A percentile compares a stretch with the other conserved stretches of the same genome.
phyloP scores from a whole-genome alignment of 2,888 invertebrate species.

The Caenorhabditis parvicauda region DNA sequence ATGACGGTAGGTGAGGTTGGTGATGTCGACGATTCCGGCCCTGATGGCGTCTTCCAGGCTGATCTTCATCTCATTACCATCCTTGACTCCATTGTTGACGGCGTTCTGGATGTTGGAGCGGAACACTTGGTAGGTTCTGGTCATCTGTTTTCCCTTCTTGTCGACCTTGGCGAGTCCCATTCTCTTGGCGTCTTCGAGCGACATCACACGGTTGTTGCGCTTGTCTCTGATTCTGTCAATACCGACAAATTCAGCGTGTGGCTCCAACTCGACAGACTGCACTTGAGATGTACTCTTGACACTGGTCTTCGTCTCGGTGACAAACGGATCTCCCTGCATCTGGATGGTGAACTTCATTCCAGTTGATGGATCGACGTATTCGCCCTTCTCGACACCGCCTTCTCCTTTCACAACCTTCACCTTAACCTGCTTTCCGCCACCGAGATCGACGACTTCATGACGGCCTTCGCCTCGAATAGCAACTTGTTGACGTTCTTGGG shows the following conservation, averaged over 20 bases:
- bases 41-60: slow-evolving; percentile 82
- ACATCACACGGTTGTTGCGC: slow-evolving; percentile 57
- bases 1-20: slow-evolving; percentile 48
- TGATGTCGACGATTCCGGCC: slow-evolving; percentile 75
- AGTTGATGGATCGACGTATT: slow-evolving; percentile 60
- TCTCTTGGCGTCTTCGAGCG: slow-evolving; percentile 62
- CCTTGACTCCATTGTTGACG: slow-evolving; percentile 74
- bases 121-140: slow-evolving; percentile 61
- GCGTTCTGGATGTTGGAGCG: slow-evolving; percentile 67
- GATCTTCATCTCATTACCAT: slow-evolving; percentile 75
- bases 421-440: slow-evolving; percentile 61
- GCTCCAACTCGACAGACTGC: slow-evolving; percentile 61
- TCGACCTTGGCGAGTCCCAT: slow-evolving; percentile 62
- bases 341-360: slow-evolving; percentile 63
- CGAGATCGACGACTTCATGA: slow-evolving; percentile 60
- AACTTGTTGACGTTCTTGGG: slow-evolving; percentile 11
- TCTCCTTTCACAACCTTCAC: slow-evolving; percentile 61
- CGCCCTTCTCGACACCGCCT: slow-evolving; percentile 61
- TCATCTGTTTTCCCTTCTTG: slow-evolving; percentile 62
- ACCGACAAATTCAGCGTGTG: slow-evolving; percentile 63
- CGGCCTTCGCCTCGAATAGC: slow-evolving; percentile 26
- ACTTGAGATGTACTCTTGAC: slow-evolving; percentile 62
- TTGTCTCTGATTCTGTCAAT: slow-evolving; percentile 61
- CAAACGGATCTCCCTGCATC: slow-evolving; percentile 62
- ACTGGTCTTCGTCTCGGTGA: slow-evolving; percentile 62